Conservation (phyloP, 1,140 invertebrate genomes). For the Drosophila asahinai region DNA sequence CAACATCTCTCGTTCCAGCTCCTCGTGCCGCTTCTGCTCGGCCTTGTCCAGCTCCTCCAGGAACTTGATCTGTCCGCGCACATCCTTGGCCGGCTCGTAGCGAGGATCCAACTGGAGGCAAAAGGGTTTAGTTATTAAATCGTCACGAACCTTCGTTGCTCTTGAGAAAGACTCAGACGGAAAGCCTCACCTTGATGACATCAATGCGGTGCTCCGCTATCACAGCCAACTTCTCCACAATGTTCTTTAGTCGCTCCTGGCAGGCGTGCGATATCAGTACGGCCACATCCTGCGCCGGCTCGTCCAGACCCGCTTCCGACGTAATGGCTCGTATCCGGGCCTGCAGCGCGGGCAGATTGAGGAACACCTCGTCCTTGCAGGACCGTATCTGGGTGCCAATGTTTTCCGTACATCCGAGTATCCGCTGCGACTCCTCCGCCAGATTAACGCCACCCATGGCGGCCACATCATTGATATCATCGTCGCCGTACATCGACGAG, state of each 20-base stretch:
- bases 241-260: constrained; percentile 95
- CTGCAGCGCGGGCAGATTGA: constrained; percentile 92
- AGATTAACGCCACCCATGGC: constrained; percentile 99
- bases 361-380: constrained; percentile 97
- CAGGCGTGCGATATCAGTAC: constrained; percentile 97
- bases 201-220: constrained; percentile 98
- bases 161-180: not conserved
- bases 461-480: constrained; percentile 99
- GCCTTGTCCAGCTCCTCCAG: constrained; percentile 97
- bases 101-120: constrained; percentile 90
- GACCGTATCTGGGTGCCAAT: constrained; percentile 98
- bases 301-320: constrained; percentile 93
- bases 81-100: constrained; percentile 96
- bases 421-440: constrained; percentile 97
- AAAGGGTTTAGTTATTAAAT: constrained; percentile 8
- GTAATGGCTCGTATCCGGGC: constrained; percentile 91
- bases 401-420: constrained; percentile 97
- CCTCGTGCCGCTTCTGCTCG: constrained; percentile 97
- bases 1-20: constrained; percentile 96
- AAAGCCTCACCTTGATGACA: constrained; percentile 90
- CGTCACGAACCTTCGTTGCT: not conserved
- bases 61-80: constrained; percentile 97
- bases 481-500: constrained; percentile 90
- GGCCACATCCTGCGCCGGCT: constrained; percentile 94
- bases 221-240: constrained; percentile 96